These are phyloP conservation scores for Drosophila niveifrons DNA, from an alignment of 2,888 invertebrate species.

Conservation along the genomic window DNA sequence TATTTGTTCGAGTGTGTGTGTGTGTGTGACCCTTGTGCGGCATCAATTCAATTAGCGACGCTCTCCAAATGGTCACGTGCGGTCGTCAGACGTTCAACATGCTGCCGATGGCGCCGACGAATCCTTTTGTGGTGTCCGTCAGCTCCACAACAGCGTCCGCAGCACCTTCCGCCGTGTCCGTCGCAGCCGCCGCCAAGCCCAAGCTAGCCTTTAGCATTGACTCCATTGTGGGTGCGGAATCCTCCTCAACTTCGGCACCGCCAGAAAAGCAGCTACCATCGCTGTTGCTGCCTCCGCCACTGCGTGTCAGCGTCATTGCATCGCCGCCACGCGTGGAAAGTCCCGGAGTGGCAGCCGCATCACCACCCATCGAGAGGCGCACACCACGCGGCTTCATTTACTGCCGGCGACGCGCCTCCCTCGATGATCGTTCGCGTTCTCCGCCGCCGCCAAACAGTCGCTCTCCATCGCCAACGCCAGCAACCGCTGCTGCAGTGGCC, in stretches of 20 bases:
- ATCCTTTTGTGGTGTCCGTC: constrained; percentile 83
- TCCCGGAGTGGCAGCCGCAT: constrained; percentile 53
- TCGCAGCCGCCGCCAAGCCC: constrained; percentile 87
- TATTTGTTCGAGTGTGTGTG: constrained; percentile 31
- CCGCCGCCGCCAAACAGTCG: constrained; percentile 61
- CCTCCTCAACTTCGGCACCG: constrained; percentile 11
- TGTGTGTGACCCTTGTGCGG: constrained; percentile 49
- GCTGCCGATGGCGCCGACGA: constrained; percentile 95
- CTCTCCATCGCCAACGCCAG: constrained; percentile 56
- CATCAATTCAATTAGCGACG: constrained; percentile 53
- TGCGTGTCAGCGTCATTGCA: constrained; percentile 67
- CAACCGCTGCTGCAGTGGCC: constrained; percentile 24
- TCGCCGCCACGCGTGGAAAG: constrained; percentile 78
- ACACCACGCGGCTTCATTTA: constrained; percentile 77
- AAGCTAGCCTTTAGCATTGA: constrained; percentile 98
- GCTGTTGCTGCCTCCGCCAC: constrained; percentile 33
- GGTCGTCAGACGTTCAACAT: constrained; percentile 87
- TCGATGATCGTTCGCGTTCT: constrained; percentile 70
- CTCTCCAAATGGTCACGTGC: constrained; percentile 85
- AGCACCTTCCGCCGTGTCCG: constrained; percentile 50
- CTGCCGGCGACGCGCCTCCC: constrained; percentile 74
- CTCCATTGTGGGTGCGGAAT: constrained; percentile 91
- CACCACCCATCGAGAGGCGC: constrained; percentile 60
- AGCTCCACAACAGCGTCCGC: constrained; percentile 59
- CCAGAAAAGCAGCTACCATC: constrained; percentile 29